Evolutionary conservation across 2,113 vertebrate species (phyloP).

Genomic region (Nymphicus hollandicus): DNA sequence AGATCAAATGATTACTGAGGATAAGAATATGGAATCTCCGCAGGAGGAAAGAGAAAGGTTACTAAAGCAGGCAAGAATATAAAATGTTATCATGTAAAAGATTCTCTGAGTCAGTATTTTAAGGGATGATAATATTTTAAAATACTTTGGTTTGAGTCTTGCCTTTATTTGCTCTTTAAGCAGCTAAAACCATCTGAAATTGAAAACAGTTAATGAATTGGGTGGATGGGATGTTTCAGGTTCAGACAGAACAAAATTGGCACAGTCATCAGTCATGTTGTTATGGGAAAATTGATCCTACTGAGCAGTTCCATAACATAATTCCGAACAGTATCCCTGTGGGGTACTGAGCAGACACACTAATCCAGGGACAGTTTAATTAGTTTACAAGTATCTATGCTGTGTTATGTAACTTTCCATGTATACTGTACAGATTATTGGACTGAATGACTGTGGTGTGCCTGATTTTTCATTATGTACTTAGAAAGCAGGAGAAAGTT

Average conservation of each 20-base stretch:
- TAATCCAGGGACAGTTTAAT: not conserved
- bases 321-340: not conserved
- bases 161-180: not conserved
- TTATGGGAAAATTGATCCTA: not conserved
- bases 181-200: not conserved
- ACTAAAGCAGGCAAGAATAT: constrained; percentile 82
- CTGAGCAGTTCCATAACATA: not conserved
- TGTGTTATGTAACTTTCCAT: not conserved
- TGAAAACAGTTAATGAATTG: not conserved
- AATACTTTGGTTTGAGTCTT: not conserved
- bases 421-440: not conserved
- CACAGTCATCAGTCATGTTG: not conserved
- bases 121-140: not conserved
- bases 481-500: not conserved
- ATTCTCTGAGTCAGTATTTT: not conserved
- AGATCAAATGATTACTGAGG: constrained; percentile 86
- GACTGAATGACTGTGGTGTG: not conserved
- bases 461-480: not conserved
- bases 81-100: not conserved
- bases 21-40: constrained; percentile 86
- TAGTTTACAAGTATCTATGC: not conserved
- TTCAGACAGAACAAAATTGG: not conserved
- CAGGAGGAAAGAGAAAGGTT: constrained; percentile 88
- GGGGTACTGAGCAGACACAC: not conserved
- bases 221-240: not conserved